Conservation (phyloP, 2,113 vertebrate species). For the Ancistrus triradiatus region DNA sequence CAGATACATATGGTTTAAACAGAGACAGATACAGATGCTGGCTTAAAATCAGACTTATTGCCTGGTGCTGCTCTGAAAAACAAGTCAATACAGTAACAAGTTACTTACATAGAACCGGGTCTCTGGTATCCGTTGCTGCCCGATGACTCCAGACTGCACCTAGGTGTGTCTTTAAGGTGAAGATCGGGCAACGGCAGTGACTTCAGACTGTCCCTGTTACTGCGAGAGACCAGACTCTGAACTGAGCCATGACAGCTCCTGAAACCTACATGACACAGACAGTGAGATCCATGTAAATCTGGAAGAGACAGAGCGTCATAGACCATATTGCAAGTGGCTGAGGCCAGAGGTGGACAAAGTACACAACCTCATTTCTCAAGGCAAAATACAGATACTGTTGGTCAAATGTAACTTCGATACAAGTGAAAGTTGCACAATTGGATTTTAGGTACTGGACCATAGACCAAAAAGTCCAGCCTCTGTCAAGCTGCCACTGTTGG, state of each 20-base stretch:
- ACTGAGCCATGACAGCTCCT: constrained; percentile 87
- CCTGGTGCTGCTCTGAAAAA: background rate
- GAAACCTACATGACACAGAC: constrained; percentile 69
- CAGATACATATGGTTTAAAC: too few species aligned
- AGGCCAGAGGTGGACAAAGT: too few species aligned
- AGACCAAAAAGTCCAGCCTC: too few species aligned
- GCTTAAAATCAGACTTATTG: background rate
- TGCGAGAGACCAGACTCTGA: constrained; percentile 85
- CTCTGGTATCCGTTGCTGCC: constrained; percentile 91
- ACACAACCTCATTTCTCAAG: too few species aligned
- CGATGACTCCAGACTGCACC: constrained; percentile 66
- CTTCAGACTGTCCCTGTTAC: constrained; percentile 74
- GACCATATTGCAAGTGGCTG: too few species aligned
- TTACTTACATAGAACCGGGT: constrained; percentile 86
- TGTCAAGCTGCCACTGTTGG: too few species aligned
- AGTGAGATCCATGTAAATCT: background rate
- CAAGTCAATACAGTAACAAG: background rate
- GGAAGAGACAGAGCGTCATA: too few species aligned
- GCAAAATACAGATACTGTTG: too few species aligned
- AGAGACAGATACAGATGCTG: background rate
- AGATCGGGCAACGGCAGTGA: constrained; percentile 71
- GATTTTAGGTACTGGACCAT: too few species aligned
- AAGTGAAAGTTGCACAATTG: too few species aligned
- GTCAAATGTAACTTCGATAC: too few species aligned
- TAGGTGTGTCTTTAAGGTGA: constrained; percentile 73